Evolutionary conservation across 2,113 vertebrate genomes (phyloP).

Genomic region (Lycaon pictus): DNA sequence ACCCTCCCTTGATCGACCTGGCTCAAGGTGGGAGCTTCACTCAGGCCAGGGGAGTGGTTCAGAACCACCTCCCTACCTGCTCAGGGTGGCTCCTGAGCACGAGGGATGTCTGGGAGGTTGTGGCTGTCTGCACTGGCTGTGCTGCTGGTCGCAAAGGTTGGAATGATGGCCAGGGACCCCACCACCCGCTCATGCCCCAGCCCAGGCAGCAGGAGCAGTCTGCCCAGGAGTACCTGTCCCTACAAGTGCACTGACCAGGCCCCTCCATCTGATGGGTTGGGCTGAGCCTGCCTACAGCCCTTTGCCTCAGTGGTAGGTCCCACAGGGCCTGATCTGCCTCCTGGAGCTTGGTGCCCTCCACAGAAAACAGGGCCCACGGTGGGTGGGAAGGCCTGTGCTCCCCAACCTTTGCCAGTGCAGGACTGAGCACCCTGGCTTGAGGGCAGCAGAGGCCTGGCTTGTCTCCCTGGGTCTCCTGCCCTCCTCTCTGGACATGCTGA

Average conservation of each 20-base stretch:
- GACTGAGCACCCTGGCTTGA: background rate
- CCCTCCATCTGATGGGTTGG: background rate
- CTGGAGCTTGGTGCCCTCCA: background rate
- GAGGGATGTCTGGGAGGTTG: background rate
- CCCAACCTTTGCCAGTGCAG: background rate
- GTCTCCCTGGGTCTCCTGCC: background rate
- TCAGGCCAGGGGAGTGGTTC: background rate
- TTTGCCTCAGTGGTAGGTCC: background rate
- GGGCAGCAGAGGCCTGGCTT: background rate
- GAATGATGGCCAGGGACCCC: background rate
- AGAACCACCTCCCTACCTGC: too few species aligned
- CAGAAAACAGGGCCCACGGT: background rate
- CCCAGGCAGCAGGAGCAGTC: background rate
- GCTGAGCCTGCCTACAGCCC: too few species aligned
- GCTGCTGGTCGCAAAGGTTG: background rate
- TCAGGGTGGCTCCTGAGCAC: background rate
- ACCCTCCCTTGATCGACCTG: background rate
- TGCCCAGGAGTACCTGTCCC: background rate
- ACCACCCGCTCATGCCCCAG: background rate
- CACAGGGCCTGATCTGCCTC: background rate
- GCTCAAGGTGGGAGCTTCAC: background rate
- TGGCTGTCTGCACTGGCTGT: accelerated
- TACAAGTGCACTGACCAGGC: background rate
- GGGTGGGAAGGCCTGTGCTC: background rate
- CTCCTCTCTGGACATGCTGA: background rate